Evolutionary conservation across 2,113 vertebrate genomes (phyloP).

Genomic region (Labrus mixtus): DNA sequence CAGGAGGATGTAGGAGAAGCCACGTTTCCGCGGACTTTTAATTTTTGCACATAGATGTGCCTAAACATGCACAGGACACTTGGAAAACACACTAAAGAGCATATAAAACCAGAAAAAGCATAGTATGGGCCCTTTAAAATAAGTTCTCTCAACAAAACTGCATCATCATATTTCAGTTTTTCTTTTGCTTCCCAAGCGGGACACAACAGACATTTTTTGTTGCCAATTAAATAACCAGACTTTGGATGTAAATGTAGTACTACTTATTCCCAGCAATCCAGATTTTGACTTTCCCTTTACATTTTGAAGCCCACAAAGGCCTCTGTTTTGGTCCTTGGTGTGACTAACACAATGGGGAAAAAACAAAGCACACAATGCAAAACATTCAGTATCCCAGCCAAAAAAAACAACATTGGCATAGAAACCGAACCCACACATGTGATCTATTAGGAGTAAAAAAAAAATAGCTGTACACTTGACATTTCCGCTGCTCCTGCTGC

Average conservation of each 20-base stretch:
- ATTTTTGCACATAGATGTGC: no score
- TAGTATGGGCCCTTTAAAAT: no score
- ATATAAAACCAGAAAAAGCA: no score
- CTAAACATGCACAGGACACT: no score
- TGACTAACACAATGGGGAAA: conserved; percentile 12
- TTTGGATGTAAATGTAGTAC: background rate
- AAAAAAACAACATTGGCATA: conserved; percentile 17
- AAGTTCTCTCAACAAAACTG: background rate
- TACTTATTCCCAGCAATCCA: background rate
- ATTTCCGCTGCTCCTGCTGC: conserved; percentile 39
- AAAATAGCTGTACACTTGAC: conserved; percentile 43
- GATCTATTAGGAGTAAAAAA: conserved; percentile 24
- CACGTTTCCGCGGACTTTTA: no score
- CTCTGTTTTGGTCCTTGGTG: background rate
- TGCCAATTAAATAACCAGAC: background rate
- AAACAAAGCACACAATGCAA: conserved; percentile 18
- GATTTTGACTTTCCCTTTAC: background rate
- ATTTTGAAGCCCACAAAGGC: background rate
- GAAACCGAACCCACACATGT: conserved; percentile 46
- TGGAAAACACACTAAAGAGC: no score
- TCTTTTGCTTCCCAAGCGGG: background rate
- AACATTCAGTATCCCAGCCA: conserved; percentile 32
- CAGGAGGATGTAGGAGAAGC: no score
- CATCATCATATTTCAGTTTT: background rate
- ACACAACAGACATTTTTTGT: background rate